Evolutionary conservation across 1,140 invertebrate genomes (phyloP).

Genomic region (Pygmarrhopalites habei): DNA sequence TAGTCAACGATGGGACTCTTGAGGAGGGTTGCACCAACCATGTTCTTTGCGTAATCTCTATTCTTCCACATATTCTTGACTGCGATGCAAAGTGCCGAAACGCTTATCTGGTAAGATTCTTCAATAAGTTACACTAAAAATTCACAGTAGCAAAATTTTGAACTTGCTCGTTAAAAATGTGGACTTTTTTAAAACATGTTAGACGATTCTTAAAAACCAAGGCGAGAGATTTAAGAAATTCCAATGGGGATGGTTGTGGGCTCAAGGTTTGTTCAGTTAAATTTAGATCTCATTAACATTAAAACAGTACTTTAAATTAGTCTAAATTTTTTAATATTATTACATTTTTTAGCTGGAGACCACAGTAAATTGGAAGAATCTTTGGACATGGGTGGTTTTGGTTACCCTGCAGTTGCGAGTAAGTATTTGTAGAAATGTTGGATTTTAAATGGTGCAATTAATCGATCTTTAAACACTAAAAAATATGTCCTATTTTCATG

Average conservation of each 20-base stretch:
- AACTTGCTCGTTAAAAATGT: no score
- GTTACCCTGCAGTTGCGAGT: slow-evolving; percentile 50
- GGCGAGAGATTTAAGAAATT: slow-evolving; percentile 32
- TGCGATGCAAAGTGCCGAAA: slow-evolving; percentile 93
- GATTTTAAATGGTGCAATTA: background rate
- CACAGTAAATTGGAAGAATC: slow-evolving; percentile 78
- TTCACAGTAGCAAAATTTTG: background rate
- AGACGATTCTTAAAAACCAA: slow-evolving; percentile 14
- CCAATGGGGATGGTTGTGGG: slow-evolving; percentile 75
- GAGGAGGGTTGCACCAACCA: slow-evolving; percentile 71
- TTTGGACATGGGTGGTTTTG: slow-evolving; percentile 80
- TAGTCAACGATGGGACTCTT: slow-evolving; percentile 54
- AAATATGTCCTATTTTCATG: slow-evolving; percentile 59
- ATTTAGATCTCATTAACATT: no score
- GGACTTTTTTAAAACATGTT: no score
- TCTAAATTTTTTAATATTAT: no score
- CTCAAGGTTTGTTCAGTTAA: no score
- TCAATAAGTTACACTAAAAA: background rate
- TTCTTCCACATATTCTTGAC: slow-evolving; percentile 94
- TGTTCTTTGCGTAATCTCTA: slow-evolving; percentile 85
- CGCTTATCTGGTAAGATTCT: slow-evolving; percentile 71
- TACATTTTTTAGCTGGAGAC: no score
- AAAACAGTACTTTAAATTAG: no score
- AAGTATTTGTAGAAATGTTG: no score
- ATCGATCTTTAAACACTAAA: no score